A percentile compares a stretch with the other conserved stretches of the same genome.
Evolutionary conservation across 2,888 invertebrate species (phyloP).

Genomic region (Amorpha juglandis): DNA sequence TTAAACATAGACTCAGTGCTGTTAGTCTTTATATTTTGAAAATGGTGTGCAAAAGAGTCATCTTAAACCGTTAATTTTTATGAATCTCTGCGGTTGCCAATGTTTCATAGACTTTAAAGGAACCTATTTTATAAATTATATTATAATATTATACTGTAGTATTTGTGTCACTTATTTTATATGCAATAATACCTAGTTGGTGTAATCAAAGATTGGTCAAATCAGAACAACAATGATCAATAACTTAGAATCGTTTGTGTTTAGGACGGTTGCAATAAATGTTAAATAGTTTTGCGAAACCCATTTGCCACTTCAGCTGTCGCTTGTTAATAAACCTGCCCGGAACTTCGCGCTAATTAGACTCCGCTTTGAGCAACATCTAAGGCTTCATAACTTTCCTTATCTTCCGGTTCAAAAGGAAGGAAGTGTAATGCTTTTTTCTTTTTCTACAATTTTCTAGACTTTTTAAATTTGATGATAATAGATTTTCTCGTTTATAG

Average conservation of each 20-base stretch:
- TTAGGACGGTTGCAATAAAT: conserved; percentile 11
- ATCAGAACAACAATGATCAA: conserved; percentile 7
- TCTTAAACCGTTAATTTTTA: neutral
- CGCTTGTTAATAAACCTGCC: conserved; percentile 14
- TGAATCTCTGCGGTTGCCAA: neutral
- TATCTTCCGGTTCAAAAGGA: conserved; percentile 19
- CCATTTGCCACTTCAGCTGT: conserved; percentile 10
- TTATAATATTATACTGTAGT: neutral
- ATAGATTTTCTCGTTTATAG: neutral
- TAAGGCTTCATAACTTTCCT: conserved; percentile 23
- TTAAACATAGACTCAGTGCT: neutral
- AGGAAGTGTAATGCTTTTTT: conserved; percentile 20
- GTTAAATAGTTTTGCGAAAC: conserved; percentile 15
- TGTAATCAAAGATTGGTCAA: conserved; percentile 3
- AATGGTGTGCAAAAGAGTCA: neutral
- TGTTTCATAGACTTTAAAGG: neutral
- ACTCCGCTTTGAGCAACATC: conserved; percentile 10
- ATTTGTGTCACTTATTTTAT: conserved; percentile 9
- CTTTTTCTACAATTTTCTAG: neutral
- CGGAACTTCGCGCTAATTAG: conserved; percentile 19
- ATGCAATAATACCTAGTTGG: neutral
- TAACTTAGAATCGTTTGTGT: conserved; percentile 11
- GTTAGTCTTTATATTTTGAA: neutral
- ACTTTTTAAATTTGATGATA: neutral
- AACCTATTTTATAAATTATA: neutral